phyloP scores from a whole-genome alignment of 1,140 invertebrate species.

The Colletes gigas region DNA sequence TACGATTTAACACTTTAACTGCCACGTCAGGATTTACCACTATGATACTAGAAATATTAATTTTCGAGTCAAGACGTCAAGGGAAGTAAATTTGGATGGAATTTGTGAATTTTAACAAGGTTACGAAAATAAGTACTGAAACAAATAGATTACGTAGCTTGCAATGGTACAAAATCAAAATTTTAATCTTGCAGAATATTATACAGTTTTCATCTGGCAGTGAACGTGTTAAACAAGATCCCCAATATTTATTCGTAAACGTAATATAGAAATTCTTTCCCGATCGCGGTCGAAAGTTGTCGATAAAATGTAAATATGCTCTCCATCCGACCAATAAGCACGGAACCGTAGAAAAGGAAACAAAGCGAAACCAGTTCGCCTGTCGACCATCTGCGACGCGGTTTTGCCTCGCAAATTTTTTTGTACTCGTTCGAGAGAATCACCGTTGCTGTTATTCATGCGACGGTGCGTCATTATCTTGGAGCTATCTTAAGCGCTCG shows the following conservation, averaged over 20 bases:
- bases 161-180: no score
- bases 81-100: no score
- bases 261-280: neutral
- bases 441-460: slow-evolving; percentile 34
- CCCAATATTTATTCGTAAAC: neutral
- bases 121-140: no score
- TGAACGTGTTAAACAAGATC: no score
- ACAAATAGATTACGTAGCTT: no score
- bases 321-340: neutral
- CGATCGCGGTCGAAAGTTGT: neutral
- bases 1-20: no score
- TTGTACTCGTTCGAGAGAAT: neutral
- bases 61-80: no score
- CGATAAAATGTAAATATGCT: slow-evolving; percentile 6
- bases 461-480: slow-evolving; percentile 43
- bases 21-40: no score
- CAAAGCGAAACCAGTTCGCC: neutral
- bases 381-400: slow-evolving; percentile 9
- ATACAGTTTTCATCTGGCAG: no score
- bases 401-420: slow-evolving; percentile 32
- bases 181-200: no score
- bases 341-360: neutral
- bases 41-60: no score
- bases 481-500: slow-evolving; percentile 37
- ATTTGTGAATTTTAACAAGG: no score